Conservation (phyloP, 2,888 invertebrate genomes). For the Deilephila elpenor region DNA sequence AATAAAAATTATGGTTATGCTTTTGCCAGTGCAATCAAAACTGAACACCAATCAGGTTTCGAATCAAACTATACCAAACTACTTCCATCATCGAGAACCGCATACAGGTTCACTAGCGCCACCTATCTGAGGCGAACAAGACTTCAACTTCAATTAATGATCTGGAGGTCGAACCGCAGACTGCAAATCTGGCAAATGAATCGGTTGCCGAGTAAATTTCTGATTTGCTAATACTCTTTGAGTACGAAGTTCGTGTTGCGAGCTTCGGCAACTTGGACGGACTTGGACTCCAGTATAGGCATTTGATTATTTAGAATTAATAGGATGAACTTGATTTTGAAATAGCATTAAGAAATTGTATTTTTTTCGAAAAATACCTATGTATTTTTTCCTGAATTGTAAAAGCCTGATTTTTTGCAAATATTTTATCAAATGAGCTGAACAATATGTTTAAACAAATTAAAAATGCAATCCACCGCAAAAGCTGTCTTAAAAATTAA, state of each 20-base stretch:
- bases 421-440: too few relatives aligned
- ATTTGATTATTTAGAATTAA: too few relatives aligned
- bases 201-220: slow-evolving; percentile 50
- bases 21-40: slow-evolving; percentile 41
- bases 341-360: background rate
- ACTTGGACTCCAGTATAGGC: background rate
- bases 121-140: slow-evolving; percentile 41
- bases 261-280: background rate
- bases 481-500: background rate
- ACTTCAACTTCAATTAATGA: slow-evolving; percentile 52
- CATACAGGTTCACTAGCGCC: slow-evolving; percentile 44
- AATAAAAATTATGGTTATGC: slow-evolving; percentile 16
- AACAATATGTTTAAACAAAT: too few relatives aligned
- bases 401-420: too few relatives aligned
- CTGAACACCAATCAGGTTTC: slow-evolving; percentile 43
- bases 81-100: slow-evolving; percentile 36
- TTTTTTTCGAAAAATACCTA: too few relatives aligned
- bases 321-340: background rate
- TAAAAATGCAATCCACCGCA: too few relatives aligned
- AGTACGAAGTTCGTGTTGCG: background rate
- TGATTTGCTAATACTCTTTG: slow-evolving; percentile 27
- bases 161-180: slow-evolving; percentile 45
- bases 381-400: too few relatives aligned
- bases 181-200: slow-evolving; percentile 64
- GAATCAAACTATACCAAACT: slow-evolving; percentile 45